Evolutionary conservation across 2,888 invertebrate genomes (phyloP), one percentile per base, ranked within the genome.

Genomic region (Lasius platythorax): DNA sequence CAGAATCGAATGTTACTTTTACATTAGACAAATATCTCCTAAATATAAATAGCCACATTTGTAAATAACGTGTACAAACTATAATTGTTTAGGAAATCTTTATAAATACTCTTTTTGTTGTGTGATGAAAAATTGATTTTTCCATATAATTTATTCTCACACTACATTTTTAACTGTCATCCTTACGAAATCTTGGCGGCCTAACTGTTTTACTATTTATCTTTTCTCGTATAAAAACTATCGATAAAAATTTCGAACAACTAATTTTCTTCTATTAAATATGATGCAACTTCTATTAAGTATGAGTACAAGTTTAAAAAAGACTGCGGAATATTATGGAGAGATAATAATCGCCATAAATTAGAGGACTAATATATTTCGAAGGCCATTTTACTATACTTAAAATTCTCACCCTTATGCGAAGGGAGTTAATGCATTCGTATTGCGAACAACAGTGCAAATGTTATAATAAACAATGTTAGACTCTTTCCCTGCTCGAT

Each of bases 361-460:
- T 50, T n/a, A 15, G 18, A 50, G 2, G 2, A n/a, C 50, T n/a
- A 53, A 50, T n/a, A 50, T n/a, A n/a, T 67, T 67, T 67, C 37
- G 2, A 37, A 30, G 64, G n/a, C n/a, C 5, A 66, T 37, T 66
- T n/a, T 2, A 66, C 18, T 18, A 66, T 12, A 12, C 15, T 28
- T 18, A 23, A 23, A 64, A 46, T 53, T 53, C 70, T 56, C 23
- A 23, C 12, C 11, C 9, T 78, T 66, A 28, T 15, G 23, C 9
- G 2, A 18, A 23, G 46, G 2, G 4, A 61, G 2, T 28, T 50
- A 78, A 50, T 46, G 67, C 33, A 50, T 67, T 15, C 6, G 28
- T 33, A 82, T 68, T 28, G 46, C 37, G 0, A 81, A 43, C n/a
- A 67, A 67, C 28, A 61, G 66, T 28, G n/a, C 33, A 58, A 72